A percentile compares a stretch with the other conserved stretches of the same genome.
phyloP scores from a whole-genome alignment of 1,140 invertebrate species.

The Hylyphantes graminicola region DNA sequence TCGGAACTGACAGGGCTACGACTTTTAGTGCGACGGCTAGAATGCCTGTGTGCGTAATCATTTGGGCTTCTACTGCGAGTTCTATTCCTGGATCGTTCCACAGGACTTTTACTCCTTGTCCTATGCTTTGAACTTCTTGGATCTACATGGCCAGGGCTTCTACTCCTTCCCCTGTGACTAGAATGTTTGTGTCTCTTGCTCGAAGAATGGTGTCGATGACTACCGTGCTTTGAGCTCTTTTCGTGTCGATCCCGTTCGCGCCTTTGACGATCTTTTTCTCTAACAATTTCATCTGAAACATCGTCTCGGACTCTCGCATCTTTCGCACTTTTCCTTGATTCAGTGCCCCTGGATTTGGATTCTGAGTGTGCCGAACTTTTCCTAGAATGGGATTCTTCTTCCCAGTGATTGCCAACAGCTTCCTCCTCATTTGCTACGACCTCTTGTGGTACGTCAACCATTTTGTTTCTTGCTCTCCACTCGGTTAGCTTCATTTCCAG shows the following conservation, averaged over 20 bases:
- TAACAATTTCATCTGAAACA: constrained; percentile 68
- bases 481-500: constrained; percentile 77
- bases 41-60: not conserved
- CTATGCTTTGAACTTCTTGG: not conserved
- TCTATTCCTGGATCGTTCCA: not conserved
- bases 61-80: constrained; percentile 3
- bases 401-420: constrained; percentile 63
- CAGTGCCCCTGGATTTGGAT: constrained; percentile 64
- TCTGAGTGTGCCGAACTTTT: constrained; percentile 10
- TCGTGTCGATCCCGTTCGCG: constrained; percentile 71
- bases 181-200: constrained; percentile 10
- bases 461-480: constrained; percentile 36
- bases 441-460: constrained; percentile 66
- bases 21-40: not conserved
- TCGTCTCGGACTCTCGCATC: constrained; percentile 47
- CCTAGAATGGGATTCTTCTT: constrained; percentile 66
- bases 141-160: constrained; percentile 1
- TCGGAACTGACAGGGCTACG: not conserved
- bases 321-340: constrained; percentile 2
- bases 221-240: constrained; percentile 8
- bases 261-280: constrained; percentile 63
- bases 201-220: constrained; percentile 22
- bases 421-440: constrained; percentile 68
- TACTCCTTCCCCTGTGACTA: constrained; percentile 18
- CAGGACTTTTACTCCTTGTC: not conserved